Base-by-base conservation (phyloP, 2,797 vertebrate species). In the Calcarius lapponicus region DNA sequence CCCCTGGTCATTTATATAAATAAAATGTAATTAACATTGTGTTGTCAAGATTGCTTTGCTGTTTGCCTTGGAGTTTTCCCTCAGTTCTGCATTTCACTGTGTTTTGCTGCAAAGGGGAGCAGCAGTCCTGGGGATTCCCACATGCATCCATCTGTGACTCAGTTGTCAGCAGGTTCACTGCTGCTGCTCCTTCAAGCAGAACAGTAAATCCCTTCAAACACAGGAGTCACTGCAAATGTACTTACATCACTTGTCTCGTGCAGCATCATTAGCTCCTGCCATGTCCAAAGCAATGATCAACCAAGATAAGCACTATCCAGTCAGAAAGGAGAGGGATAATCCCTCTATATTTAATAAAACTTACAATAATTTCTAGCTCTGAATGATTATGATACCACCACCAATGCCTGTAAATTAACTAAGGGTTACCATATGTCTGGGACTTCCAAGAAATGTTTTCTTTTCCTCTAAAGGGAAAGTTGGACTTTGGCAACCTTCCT, bases 391-490 rank as follows among this genome's bases (percentile, higher is more conserved):
- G 11, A 61, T 16, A 61, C 18, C 8, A 19, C 6, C 31, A 10
- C 0, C 6, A 20, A 13, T 1, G 1, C 3, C 11, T 1, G 0
- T 9, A 60, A 40, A 70, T 53, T 85, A 69, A 87, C 20, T n/a
- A 36, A 36, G 34, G 20, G 45, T 71, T 93, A 48, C 7, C 5
- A 1, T 51, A 24, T 0, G 1, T 47, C 56, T 86, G 38, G 14
- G 53, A 54, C 45, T 78, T 94, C 45, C 48, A 48, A 80, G 38
- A 50, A 11, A 16, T 1, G 1, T 8, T 78, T 80, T 88, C 16
- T 67, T 53, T 80, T 40, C 16, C 60, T 70, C n/a, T 88, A 66
- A 50, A 90, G 32, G 17, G 17, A 45, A 90, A 90, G 22, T 5
- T 64, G 34, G 43, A 67, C 32, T 67, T 86, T 64, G 51, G 47